Base-by-base conservation (phyloP, 23 tunicate species). In the Aplidium turbinatum region DNA sequence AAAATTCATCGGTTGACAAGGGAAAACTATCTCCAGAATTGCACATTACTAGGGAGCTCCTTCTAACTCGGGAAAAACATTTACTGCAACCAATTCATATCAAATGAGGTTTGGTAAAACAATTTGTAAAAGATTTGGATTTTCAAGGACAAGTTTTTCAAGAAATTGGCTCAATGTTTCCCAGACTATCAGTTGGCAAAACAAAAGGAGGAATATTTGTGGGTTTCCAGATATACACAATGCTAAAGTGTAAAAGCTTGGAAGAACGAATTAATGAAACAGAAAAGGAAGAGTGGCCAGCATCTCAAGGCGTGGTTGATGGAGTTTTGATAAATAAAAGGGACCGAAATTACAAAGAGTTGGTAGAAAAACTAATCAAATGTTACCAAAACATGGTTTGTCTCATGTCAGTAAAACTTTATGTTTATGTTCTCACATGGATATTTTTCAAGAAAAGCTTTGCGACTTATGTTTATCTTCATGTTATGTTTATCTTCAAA, bases 51-150 rank as follows among this genome's bases (percentile, higher is more conserved):
- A 20, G 34, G 13, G 32, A 57, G 27, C 68, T 68, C 35, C 35
- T 74, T 1, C 68, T 74, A 0, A 0, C 13, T 35, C 0, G 52
- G 31, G 51, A 74, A 54, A 57, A 55, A 7, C 28, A 55, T 56
- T 74, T 34, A 13, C 27, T 74, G 35, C 51, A 67, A 33, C 68
- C 79, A 32, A 0, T 51, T 26, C 79, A 74, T 0, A 74, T 74
- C 11, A 57, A 54, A 38, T 38, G 33, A n/a, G 79, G 48, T n/a
- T 25, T 54, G 22, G 67, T 57, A 36, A 56, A 74, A 33, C 66
- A 54, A n/a, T 74, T 74, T 51, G 50, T 74, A 4, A 74, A 74
- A 57, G 79, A 67, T 57, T 55, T 74, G 67, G 50, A 74, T 56
- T 35, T 36, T 33, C 48, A 71, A 6, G n/a, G n/a, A n/a, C n/a